Percentiles rank a stretch among this genome's conserved stretches.
These are phyloP conservation scores for Tapirus indicus DNA, from an alignment of 2,797 vertebrate genomes.

Conservation along the genomic window DNA sequence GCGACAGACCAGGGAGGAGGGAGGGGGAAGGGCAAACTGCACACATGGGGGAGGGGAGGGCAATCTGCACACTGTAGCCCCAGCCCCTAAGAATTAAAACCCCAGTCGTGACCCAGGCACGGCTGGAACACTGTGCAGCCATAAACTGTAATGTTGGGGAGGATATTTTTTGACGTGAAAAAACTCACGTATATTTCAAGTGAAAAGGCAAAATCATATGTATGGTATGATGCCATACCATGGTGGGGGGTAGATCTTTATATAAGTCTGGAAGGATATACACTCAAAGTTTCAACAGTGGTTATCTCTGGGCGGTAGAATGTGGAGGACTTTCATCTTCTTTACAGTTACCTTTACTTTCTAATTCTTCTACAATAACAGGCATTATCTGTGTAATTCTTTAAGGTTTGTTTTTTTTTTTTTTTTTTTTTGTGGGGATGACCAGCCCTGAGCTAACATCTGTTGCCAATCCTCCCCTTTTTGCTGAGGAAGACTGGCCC, in stretches of 20 bases:
- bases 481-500: too few species aligned
- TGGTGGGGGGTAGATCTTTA: background rate
- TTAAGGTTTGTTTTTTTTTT: background rate
- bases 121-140: background rate
- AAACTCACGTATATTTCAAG: conserved; percentile 48
- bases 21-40: accelerated
- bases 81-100: background rate
- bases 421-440: too few species aligned
- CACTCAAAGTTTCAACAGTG: background rate
- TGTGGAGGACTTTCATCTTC: background rate
- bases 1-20: background rate
- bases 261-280: conserved; percentile 23
- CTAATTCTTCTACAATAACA: conserved; percentile 35
- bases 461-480: too few species aligned
- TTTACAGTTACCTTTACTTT: conserved; percentile 25
- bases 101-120: background rate
- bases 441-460: too few species aligned
- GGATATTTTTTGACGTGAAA: background rate
- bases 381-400: background rate
- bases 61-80: background rate
- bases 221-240: background rate
- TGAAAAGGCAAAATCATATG: conserved; percentile 52
- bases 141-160: background rate
- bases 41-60: accelerated
- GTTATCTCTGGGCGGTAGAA: background rate